Evolutionary conservation across 1,140 invertebrate genomes (phyloP), one percentile per base, ranked within the genome.

Genomic region (Eulimnadia texana): DNA sequence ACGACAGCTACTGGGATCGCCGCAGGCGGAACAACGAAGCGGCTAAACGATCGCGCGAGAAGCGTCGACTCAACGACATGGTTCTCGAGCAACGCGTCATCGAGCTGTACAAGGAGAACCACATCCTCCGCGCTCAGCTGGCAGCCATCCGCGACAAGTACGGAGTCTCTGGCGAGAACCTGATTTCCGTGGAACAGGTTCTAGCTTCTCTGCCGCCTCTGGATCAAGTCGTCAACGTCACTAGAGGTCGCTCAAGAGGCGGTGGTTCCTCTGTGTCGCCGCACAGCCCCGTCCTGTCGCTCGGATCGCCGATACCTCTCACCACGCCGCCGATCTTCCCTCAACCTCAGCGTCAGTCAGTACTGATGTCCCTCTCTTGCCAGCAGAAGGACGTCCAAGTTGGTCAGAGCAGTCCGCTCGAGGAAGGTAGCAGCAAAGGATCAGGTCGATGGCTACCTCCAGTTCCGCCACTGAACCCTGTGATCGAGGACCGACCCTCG

Each of bases 1-100:
- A 98, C 69, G 90, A 95, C 67, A 90, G 86, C 67, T 98, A 98
- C 74, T 98, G 94, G 94, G 93, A 97, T 73, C 80, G 93, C 28
- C 79, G 94, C 50, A 78, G 92, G 49, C 80, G 93, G 28, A 98
- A 98, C 74, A 98, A 98, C 73, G 93, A 97, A 72, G 90, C 94
- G 0, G 94, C 92, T 25, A 92, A 94, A 70, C 76, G 93, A 3
- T 96, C 92, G 1, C 79, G 94, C 0, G 93, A 98, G 72, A 98
- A 98, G 75, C 79, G 94, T 19, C 81, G 94, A 11, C 86, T 94
- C 75, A 96, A 97, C 70, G 94, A 98, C 72, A 93, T 98, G 88
- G 90, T 95, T 0, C 76, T 97, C 10, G 93, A 97, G 70, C 89
- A 91, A 66, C 78, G 91, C 28, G 93, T 98, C 16, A 83, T 93